Conservation (phyloP, 2,797 vertebrate genomes). For the Peromyscus aztecus region DNA sequence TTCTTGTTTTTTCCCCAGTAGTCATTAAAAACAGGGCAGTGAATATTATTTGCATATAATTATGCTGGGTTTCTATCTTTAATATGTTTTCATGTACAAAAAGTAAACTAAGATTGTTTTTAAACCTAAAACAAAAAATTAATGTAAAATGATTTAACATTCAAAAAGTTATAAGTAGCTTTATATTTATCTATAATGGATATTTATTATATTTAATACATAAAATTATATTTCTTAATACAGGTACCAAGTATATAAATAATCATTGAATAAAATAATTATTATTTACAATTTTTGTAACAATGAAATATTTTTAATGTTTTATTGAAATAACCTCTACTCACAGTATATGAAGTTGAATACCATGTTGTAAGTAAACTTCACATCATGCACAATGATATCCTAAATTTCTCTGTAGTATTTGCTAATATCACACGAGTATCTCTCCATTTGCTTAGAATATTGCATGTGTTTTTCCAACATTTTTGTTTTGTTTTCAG, state of each 20-base stretch:
- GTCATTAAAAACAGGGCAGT: conserved; percentile 1
- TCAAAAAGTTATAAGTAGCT: neutral
- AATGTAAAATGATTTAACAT: neutral
- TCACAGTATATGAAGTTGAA: neutral
- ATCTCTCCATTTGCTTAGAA: neutral
- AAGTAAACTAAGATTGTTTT: conserved; percentile 15
- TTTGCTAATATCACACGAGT: neutral
- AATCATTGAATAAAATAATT: conserved; percentile 30
- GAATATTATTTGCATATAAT: neutral
- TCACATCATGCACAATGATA: neutral
- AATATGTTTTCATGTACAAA: neutral
- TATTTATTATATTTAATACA: neutral
- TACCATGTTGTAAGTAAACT: conserved; percentile 18
- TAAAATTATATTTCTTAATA: neutral
- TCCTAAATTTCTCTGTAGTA: neutral
- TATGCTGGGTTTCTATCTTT: neutral
- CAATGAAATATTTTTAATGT: neutral
- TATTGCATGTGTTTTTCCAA: neutral
- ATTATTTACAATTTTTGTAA: conserved; percentile 20
- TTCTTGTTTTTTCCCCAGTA: neutral
- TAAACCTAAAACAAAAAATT: neutral
- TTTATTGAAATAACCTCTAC: conserved; percentile 21
- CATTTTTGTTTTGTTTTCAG: neutral
- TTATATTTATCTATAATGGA: neutral
- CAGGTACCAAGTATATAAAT: conserved; percentile 10